phyloP scores from a whole-genome alignment of 2,113 vertebrate species.

The Passerina amoena region DNA sequence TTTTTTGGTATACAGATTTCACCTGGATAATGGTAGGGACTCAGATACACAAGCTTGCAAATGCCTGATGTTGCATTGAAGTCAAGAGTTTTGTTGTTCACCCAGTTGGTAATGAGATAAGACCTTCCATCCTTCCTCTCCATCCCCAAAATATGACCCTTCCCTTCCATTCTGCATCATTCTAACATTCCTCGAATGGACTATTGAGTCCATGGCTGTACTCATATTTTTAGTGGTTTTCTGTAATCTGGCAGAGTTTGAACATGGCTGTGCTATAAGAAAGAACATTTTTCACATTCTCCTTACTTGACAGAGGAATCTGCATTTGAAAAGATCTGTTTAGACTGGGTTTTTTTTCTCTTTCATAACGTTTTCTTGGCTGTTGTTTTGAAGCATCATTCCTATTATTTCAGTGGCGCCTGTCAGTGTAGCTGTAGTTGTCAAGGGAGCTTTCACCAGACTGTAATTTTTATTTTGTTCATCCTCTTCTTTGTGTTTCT shows the following conservation, averaged over 20 bases:
- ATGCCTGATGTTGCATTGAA: neutral
- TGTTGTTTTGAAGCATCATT: slow-evolving; percentile 56
- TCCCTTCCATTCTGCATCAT: neutral
- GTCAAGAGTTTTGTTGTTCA: neutral
- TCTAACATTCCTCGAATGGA: neutral
- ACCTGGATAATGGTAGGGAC: neutral
- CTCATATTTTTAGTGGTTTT: neutral
- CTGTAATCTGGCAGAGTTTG: neutral
- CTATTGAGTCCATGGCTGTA: neutral
- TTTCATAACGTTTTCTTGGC: slow-evolving; percentile 57
- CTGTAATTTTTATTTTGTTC: slow-evolving; percentile 41
- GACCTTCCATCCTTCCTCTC: neutral
- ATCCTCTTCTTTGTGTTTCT: slow-evolving; percentile 36
- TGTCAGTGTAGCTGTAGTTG: slow-evolving; percentile 53
- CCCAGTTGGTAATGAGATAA: neutral
- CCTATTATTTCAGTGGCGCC: slow-evolving; percentile 58
- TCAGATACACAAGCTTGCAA: neutral
- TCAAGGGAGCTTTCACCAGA: slow-evolving; percentile 53
- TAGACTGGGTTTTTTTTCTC: slow-evolving; percentile 2
- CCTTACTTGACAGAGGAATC: slow-evolving; percentile 20
- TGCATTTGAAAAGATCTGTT: slow-evolving; percentile 57
- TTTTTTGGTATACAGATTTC: neutral
- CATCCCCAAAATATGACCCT: neutral
- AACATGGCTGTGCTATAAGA: neutral
- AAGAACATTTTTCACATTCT: slow-evolving; percentile 25